A percentile compares a stretch with the other conserved stretches of the same genome.
These are phyloP conservation scores for Phrynocephalus forsythii DNA, from an alignment of 2,797 vertebrate genomes.

Conservation along the genomic window DNA sequence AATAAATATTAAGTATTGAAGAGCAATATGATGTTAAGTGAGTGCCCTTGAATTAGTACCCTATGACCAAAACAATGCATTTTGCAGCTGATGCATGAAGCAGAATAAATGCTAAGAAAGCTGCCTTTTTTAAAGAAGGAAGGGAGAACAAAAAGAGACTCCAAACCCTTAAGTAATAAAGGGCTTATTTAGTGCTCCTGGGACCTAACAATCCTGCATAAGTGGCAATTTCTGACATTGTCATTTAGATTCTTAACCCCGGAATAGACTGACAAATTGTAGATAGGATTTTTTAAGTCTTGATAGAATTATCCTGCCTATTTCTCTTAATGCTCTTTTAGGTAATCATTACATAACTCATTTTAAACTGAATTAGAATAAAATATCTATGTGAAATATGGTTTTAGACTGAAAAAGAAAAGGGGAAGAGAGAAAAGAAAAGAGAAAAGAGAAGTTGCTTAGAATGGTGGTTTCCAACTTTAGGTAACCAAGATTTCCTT, in stretches of 20 bases:
- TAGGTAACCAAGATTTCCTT: too few species aligned
- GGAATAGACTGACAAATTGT: conserved; percentile 52
- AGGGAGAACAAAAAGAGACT: neutral
- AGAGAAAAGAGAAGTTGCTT: neutral
- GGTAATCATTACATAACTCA: conserved; percentile 53
- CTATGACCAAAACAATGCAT: conserved; percentile 44
- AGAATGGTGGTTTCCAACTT: too few species aligned
- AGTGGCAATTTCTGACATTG: conserved; percentile 45
- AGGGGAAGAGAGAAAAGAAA: neutral
- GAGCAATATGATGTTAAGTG: conserved; percentile 57
- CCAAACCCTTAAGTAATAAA: neutral
- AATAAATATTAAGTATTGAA: neutral
- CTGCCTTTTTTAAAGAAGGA: neutral
- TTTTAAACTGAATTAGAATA: conserved; percentile 50
- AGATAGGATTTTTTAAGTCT: conserved; percentile 48
- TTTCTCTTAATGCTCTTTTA: conserved; percentile 62
- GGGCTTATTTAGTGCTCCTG: conserved; percentile 43
- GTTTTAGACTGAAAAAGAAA: conserved; percentile 11
- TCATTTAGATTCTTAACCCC: conserved; percentile 42
- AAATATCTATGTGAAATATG: conserved; percentile 43
- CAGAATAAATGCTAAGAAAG: conserved; percentile 39
- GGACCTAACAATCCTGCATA: conserved; percentile 45
- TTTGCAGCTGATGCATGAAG: conserved; percentile 43
- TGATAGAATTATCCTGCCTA: conserved; percentile 59
- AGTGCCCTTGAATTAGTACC: conserved; percentile 57